phyloP scores from a whole-genome alignment of 2,113 vertebrate genomes.

The Rhinoderma darwinii region DNA sequence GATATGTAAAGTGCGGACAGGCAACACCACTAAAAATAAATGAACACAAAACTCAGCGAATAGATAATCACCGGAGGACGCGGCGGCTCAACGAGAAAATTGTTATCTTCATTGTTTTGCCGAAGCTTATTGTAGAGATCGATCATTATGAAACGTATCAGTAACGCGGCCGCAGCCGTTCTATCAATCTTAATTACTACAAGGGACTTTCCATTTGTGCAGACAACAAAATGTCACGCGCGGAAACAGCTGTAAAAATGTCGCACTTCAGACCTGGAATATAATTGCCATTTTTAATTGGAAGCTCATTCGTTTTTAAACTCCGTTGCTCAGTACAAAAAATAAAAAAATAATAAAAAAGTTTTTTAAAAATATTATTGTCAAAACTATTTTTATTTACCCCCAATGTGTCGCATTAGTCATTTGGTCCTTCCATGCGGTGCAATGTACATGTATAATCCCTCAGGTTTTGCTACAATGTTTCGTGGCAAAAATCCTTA shows the following conservation, averaged over 20 bases:
- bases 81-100: slow-evolving; percentile 58
- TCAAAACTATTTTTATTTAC: no score
- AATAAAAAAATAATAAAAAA: not conserved
- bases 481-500: no score
- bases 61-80: slow-evolving; percentile 69
- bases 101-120: slow-evolving; percentile 63
- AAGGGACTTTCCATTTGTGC: slow-evolving; percentile 1
- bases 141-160: slow-evolving; percentile 70
- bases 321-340: not conserved
- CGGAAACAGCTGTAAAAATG: slow-evolving; percentile 52
- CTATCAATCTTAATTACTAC: slow-evolving; percentile 61
- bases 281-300: not conserved
- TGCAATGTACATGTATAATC: no score
- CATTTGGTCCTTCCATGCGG: no score
- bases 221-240: slow-evolving; percentile 57
- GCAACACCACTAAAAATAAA: slow-evolving; percentile 63
- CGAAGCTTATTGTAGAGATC: slow-evolving; percentile 67
- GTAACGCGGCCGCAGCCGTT: slow-evolving; percentile 59
- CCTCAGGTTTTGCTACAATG: no score
- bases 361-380: no score
- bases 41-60: slow-evolving; percentile 50
- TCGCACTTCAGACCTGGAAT: not conserved
- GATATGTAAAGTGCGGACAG: slow-evolving; percentile 59
- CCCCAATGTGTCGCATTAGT: no score
- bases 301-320: not conserved